These are phyloP conservation scores for Pocillopora meandrina DNA, from an alignment of 92 coral and sea anemone species.

Conservation along the genomic window DNA sequence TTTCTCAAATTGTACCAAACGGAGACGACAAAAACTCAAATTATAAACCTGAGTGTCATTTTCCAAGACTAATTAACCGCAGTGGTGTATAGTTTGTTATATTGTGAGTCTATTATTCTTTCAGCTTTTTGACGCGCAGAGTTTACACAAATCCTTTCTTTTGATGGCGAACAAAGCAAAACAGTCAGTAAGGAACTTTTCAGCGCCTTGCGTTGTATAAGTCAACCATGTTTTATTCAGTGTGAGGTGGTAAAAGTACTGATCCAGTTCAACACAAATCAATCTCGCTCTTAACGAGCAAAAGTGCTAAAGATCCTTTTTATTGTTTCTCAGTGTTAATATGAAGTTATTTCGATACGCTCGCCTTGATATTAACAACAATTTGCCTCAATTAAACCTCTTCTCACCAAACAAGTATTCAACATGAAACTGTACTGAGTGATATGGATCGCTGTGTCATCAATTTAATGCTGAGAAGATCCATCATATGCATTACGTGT, in stretches of 20 bases:
- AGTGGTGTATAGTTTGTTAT: not conserved
- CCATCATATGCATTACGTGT: not conserved
- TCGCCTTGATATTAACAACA: slow-evolving; percentile 24
- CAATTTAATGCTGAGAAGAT: not conserved
- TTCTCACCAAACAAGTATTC: slow-evolving; percentile 21
- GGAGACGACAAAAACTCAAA: not conserved
- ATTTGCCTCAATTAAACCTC: slow-evolving; percentile 39
- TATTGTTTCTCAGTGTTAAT: not conserved
- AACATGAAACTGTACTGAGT: not conserved
- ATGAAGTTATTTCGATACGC: slow-evolving; percentile 45
- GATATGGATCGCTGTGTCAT: not conserved
- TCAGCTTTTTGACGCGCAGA: not conserved
- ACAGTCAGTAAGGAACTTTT: not conserved
- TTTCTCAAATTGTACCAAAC: not conserved
- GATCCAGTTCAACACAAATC: not conserved
- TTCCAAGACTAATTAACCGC: not conserved
- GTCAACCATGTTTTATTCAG: not conserved
- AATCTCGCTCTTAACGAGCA: not conserved
- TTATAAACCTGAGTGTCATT: not conserved
- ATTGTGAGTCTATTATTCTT: not conserved
- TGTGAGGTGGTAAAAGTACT: not conserved
- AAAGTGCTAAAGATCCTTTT: not conserved
- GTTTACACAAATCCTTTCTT: not conserved
- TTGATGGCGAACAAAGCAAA: not conserved
- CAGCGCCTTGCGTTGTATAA: not conserved